A percentile compares a stretch with the other conserved stretches of the same genome.
These are phyloP conservation scores for Chirona hameri DNA, from an alignment of 2,888 invertebrate genomes.

Conservation along the genomic window DNA sequence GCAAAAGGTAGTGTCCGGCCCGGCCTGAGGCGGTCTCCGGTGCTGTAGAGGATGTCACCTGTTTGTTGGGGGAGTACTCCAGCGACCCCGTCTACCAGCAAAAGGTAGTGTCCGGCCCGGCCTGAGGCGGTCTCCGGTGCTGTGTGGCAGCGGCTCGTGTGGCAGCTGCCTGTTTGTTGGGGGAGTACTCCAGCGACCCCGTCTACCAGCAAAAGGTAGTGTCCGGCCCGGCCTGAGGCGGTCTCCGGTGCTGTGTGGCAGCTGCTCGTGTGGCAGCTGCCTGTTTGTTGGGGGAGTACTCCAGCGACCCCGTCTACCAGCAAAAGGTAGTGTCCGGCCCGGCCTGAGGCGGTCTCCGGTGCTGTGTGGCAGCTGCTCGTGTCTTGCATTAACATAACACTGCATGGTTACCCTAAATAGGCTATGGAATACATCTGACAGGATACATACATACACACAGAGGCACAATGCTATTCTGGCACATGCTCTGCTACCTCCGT, in stretches of 20 bases:
- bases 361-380: too few species aligned
- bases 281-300: conserved; percentile 78
- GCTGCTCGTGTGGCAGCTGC: too few species aligned
- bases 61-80: conserved; percentile 79
- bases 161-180: conserved; percentile 70
- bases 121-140: too few species aligned
- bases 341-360: too few species aligned
- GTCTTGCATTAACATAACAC: too few species aligned
- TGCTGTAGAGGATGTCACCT: conserved; percentile 45
- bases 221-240: conserved; percentile 36
- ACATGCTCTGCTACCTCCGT: too few species aligned
- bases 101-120: conserved; percentile 71
- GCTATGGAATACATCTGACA: too few species aligned
- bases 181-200: conserved; percentile 81
- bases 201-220: conserved; percentile 77
- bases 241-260: too few species aligned
- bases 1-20: conserved; percentile 63
- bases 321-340: conserved; percentile 72
- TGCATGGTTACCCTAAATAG: too few species aligned
- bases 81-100: conserved; percentile 76
- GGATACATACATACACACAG: too few species aligned
- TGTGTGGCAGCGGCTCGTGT: conserved; percentile 66
- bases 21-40: too few species aligned
- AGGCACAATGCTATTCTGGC: too few species aligned
- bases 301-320: conserved; percentile 75